Conservation (phyloP, 2,888 invertebrate genomes). For the Exocentrus adspersus region DNA sequence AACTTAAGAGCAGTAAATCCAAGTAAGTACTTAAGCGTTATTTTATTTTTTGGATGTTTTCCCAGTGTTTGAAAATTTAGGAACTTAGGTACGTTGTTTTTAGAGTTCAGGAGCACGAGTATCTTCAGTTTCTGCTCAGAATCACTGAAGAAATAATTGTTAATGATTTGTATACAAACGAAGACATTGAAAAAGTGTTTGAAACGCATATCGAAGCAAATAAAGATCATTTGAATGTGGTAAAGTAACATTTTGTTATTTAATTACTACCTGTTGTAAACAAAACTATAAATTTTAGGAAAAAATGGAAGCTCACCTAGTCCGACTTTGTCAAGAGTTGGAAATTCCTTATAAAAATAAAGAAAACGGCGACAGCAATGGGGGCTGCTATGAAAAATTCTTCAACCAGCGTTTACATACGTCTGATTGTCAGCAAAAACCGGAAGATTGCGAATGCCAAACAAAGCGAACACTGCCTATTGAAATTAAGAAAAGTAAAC, state of each 20-base stretch:
- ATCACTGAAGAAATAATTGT: constrained; percentile 69
- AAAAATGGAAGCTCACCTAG: constrained; percentile 46
- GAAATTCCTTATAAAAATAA: constrained; percentile 30
- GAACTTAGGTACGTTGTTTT: too few species aligned
- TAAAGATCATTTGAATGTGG: constrained; percentile 62
- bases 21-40: too few species aligned
- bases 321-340: constrained; percentile 41
- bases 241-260: constrained; percentile 47
- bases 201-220: constrained; percentile 66
- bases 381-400: constrained; percentile 17
- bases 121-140: constrained; percentile 58
- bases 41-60: too few species aligned
- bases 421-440: not conserved
- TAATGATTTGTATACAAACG: constrained; percentile 66
- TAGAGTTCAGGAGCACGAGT: constrained; percentile 56
- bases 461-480: constrained; percentile 11
- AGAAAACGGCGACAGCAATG: not conserved
- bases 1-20: not conserved
- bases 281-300: too few species aligned
- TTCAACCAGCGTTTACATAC: constrained; percentile 5
- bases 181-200: constrained; percentile 66
- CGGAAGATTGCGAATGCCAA: constrained; percentile 24
- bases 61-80: too few species aligned
- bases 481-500: not conserved
- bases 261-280: too few species aligned